Conservation (phyloP, 1,140 invertebrate species). For the Coenobita brevimanus region DNA sequence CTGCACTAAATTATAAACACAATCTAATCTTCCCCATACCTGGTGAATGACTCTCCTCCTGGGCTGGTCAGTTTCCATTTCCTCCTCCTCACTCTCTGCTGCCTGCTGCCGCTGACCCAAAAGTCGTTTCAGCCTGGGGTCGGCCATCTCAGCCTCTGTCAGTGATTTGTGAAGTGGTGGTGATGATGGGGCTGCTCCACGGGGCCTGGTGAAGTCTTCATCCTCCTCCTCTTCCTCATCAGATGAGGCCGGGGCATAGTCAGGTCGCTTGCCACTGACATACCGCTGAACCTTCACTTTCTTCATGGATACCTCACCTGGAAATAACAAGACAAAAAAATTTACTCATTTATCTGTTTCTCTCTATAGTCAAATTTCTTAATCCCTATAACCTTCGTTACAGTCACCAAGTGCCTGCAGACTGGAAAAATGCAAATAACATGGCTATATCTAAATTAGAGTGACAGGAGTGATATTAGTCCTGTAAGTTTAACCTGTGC, state of each 20-base stretch:
- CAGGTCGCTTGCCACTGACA: constrained; percentile 93
- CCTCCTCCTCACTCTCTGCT: constrained; percentile 68
- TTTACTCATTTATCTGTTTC: no score
- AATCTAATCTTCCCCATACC: no score
- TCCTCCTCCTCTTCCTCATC: constrained; percentile 89
- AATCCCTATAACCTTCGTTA: no score
- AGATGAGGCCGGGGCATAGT: constrained; percentile 88
- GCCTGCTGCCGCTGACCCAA: constrained; percentile 31
- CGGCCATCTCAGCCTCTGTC: constrained; percentile 71
- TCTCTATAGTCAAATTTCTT: no score
- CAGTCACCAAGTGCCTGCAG: no score
- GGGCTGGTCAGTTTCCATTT: constrained; percentile 66
- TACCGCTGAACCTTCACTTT: constrained; percentile 96
- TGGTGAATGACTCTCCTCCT: constrained; percentile 35
- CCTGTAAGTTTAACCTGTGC: no score
- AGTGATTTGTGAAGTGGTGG: constrained; percentile 61
- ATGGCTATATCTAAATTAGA: no score
- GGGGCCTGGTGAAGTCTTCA: constrained; percentile 86
- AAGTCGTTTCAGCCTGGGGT: constrained; percentile 61
- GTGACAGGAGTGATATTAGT: no score
- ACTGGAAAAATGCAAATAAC: no score
- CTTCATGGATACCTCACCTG: constrained; percentile 95
- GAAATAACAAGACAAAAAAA: constrained; percentile 18
- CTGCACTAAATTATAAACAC: no score
- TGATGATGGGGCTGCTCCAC: constrained; percentile 47